Conservation (phyloP, 1,140 invertebrate genomes). For the Cydia amplana region DNA sequence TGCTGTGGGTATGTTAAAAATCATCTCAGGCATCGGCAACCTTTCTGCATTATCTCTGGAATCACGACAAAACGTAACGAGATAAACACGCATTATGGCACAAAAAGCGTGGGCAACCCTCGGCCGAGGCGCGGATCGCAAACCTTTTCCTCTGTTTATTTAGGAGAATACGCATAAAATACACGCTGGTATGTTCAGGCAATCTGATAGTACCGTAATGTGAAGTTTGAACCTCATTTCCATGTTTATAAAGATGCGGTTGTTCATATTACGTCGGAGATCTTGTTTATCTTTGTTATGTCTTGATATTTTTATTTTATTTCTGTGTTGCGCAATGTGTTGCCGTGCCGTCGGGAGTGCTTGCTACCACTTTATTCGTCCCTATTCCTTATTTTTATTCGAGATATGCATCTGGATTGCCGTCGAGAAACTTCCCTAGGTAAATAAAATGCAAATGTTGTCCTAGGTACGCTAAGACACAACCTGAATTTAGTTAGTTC, state of each 20-base stretch:
- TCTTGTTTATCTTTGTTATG: conserved; percentile 31
- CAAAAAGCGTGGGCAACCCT: conserved; percentile 32
- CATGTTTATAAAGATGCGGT: conserved; percentile 31
- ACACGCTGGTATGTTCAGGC: conserved; percentile 5
- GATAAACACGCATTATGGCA: conserved; percentile 42
- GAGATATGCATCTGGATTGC: neutral
- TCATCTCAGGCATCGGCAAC: conserved; percentile 29
- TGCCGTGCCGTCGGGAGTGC: conserved; percentile 10
- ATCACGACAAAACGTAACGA: conserved; percentile 40
- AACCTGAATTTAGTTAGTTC: neutral
- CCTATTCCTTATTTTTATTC: conserved; percentile 26
- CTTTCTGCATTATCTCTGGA: conserved; percentile 31
- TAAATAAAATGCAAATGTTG: conserved; percentile 6
- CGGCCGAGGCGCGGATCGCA: conserved; percentile 31
- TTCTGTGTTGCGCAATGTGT: conserved; percentile 13
- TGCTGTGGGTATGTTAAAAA: conserved; percentile 35
- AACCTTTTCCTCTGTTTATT: conserved; percentile 35
- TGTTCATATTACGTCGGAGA: conserved; percentile 24
- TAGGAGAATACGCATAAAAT: conserved; percentile 33
- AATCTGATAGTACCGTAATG: conserved; percentile 30
- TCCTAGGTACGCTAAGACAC: neutral
- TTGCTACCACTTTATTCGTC: conserved; percentile 21
- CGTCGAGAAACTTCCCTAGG: neutral
- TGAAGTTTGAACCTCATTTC: conserved; percentile 33
- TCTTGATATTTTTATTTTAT: conserved; percentile 31